Percentiles rank a stretch among this genome's conserved stretches.
Conservation (phyloP, 2,797 vertebrate species). For the Lithobates sylvaticus region DNA sequence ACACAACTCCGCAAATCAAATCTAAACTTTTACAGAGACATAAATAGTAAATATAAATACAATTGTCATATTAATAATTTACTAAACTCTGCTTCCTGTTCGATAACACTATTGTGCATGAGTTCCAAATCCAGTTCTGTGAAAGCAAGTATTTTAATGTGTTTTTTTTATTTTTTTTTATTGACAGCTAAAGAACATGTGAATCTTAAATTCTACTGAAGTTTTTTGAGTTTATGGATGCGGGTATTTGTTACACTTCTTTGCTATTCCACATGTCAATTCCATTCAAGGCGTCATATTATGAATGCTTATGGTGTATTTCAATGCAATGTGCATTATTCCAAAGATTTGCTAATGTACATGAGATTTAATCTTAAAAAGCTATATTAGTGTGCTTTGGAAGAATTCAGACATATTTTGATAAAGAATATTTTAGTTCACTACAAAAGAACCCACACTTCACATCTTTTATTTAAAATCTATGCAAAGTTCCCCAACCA, state of each 20-base stretch:
- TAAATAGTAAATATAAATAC: conserved; percentile 6
- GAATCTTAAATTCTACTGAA: background rate
- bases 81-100: conserved; percentile 9
- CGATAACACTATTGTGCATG: background rate
- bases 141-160: background rate
- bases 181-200: background rate
- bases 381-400: too few relatives aligned
- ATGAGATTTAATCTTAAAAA: background rate
- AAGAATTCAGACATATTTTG: too few relatives aligned
- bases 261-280: background rate
- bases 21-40: conserved; percentile 54
- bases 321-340: background rate
- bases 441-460: too few relatives aligned
- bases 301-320: background rate
- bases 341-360: background rate
- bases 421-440: too few relatives aligned
- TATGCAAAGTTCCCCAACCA: too few relatives aligned
- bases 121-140: background rate
- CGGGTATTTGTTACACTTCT: background rate
- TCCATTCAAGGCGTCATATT: background rate
- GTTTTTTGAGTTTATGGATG: background rate
- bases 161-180: too few relatives aligned
- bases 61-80: conserved; percentile 7
- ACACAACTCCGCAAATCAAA: conserved; percentile 66
- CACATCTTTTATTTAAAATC: too few relatives aligned